These are phyloP conservation scores for Chrysomela aeneicollis DNA, from an alignment of 2,888 invertebrate species.

Conservation along the genomic window DNA sequence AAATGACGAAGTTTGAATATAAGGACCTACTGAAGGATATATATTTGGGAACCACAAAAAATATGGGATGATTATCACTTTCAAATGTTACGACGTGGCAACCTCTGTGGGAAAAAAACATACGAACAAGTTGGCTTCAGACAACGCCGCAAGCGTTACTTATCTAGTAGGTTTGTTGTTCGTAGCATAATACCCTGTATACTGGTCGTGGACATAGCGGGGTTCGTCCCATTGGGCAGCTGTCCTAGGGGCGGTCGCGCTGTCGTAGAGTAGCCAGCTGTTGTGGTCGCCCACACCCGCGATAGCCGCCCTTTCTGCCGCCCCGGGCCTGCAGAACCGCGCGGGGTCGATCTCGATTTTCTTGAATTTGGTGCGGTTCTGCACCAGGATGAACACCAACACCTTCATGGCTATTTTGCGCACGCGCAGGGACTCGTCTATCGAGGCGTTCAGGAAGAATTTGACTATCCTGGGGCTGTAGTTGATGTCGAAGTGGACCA, in stretches of 20 bases:
- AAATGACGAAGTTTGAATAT: too few relatives aligned
- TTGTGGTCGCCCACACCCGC: slow-evolving; percentile 75
- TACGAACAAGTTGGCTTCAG: too few relatives aligned
- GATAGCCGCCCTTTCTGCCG: slow-evolving; percentile 34
- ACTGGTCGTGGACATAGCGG: slow-evolving; percentile 69
- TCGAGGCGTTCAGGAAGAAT: slow-evolving; percentile 70
- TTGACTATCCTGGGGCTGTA: slow-evolving; percentile 72
- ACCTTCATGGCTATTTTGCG: slow-evolving; percentile 74
- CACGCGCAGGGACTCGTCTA: slow-evolving; percentile 82
- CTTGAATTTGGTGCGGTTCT: slow-evolving; percentile 73
- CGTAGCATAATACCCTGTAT: slow-evolving; percentile 67
- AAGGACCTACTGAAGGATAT: too few relatives aligned
- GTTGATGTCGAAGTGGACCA: slow-evolving; percentile 75
- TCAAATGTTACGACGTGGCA: too few relatives aligned
- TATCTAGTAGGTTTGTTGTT: too few relatives aligned
- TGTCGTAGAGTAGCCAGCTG: slow-evolving; percentile 77
- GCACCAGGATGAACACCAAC: slow-evolving; percentile 71
- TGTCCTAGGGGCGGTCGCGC: slow-evolving; percentile 66
- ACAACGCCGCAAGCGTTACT: too few relatives aligned
- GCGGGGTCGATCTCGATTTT: slow-evolving; percentile 68
- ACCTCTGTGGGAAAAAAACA: too few relatives aligned
- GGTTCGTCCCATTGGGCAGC: slow-evolving; percentile 79
- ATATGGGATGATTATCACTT: too few relatives aligned
- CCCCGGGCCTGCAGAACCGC: slow-evolving; percentile 47
- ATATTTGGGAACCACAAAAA: too few relatives aligned